Conservation (phyloP, 2,797 vertebrate genomes). For the Micropoecilia bifurca region DNA sequence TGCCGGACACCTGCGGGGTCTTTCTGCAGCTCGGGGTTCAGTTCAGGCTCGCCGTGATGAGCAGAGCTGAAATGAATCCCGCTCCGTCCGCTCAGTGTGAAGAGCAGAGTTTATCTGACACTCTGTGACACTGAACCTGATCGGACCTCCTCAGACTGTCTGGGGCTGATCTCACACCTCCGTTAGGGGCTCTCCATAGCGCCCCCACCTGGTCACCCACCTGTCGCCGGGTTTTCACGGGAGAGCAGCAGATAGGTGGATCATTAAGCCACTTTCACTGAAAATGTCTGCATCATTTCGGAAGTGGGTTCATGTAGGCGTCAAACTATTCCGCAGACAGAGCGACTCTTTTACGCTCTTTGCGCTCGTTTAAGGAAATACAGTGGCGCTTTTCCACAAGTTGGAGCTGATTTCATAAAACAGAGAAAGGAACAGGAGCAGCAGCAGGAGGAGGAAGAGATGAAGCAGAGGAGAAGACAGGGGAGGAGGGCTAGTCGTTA, state of each 20-base stretch:
- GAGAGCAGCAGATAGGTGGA: background rate
- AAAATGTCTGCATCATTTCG: constrained; percentile 21
- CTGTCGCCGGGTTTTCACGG: background rate
- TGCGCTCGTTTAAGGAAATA: constrained; percentile 2
- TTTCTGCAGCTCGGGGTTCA: background rate
- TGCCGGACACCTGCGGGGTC: background rate
- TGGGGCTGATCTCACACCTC: constrained; percentile 17
- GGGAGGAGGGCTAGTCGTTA: constrained; percentile 17
- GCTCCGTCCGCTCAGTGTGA: background rate
- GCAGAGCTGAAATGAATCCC: background rate
- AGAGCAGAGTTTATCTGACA: background rate
- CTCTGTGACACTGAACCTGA: background rate
- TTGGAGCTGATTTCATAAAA: constrained; percentile 88
- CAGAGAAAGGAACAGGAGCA: constrained; percentile 41
- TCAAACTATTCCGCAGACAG: constrained; percentile 9
- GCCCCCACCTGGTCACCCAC: constrained; percentile 18
- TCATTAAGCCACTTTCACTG: constrained; percentile 21
- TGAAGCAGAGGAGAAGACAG: constrained; percentile 32
- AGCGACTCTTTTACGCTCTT: constrained; percentile 13
- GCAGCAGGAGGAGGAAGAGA: constrained; percentile 39
- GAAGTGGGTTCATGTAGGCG: constrained; percentile 1
- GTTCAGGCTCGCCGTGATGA: background rate
- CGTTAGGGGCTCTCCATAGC: constrained; percentile 28
- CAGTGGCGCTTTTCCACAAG: constrained; percentile 62
- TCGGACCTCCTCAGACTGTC: constrained; percentile 14